These are phyloP conservation scores for Drosophila sp. DNA, from an alignment of 1,140 invertebrate species.

Conservation along the genomic window DNA sequence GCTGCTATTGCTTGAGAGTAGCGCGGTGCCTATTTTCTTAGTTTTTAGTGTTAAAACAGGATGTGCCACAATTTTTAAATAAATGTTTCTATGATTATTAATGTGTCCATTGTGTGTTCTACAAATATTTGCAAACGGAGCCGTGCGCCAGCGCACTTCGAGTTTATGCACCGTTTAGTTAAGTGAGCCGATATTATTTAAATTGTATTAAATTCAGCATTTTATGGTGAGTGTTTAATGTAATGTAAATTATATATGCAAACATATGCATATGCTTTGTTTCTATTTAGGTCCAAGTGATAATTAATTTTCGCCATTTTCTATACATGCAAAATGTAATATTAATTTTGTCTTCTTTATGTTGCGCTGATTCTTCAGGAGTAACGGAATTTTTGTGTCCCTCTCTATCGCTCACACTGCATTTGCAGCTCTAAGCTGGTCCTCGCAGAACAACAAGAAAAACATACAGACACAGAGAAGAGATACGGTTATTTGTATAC, in stretches of 20 bases:
- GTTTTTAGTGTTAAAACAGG: slow-evolving; percentile 35
- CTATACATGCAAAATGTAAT: slow-evolving; percentile 17
- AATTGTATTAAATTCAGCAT: slow-evolving; percentile 13
- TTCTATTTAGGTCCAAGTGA: neutral
- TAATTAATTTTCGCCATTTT: slow-evolving; percentile 33
- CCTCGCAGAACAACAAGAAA: slow-evolving; percentile 16
- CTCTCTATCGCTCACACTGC: slow-evolving; percentile 30
- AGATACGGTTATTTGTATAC: slow-evolving; percentile 59
- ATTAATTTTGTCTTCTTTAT: slow-evolving; percentile 27
- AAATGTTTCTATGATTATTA: slow-evolving; percentile 58
- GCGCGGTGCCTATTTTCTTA: slow-evolving; percentile 45
- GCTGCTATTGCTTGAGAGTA: slow-evolving; percentile 24
- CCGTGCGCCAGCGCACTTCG: slow-evolving; percentile 60
- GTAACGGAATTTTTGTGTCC: slow-evolving; percentile 53
- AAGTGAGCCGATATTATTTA: neutral
- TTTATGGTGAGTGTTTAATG: slow-evolving; percentile 27
- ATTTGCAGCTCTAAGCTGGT: slow-evolving; percentile 13
- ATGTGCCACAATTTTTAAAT: slow-evolving; percentile 45
- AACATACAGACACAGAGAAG: slow-evolving; percentile 10
- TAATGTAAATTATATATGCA: neutral
- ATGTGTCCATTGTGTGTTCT: slow-evolving; percentile 67
- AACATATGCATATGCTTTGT: neutral
- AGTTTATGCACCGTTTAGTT: slow-evolving; percentile 65
- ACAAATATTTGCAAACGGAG: slow-evolving; percentile 50
- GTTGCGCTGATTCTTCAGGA: slow-evolving; percentile 33